These are phyloP conservation scores for Drusus annulatus DNA, from an alignment of 1,140 invertebrate genomes.

Conservation along the genomic window DNA sequence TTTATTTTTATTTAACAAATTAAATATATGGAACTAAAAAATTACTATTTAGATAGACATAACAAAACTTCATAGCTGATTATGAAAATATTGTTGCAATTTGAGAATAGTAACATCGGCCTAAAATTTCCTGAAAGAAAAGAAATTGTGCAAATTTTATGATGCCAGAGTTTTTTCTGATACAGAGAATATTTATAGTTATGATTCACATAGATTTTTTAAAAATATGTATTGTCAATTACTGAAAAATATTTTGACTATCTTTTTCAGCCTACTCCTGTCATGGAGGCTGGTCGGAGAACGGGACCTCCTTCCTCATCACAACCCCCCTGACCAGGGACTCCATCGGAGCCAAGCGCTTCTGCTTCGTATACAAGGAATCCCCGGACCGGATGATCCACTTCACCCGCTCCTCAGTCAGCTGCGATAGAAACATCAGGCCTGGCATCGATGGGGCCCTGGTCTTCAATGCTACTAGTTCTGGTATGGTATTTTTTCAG, in stretches of 20 bases:
- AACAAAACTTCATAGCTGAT: no score
- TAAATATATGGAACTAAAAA: no score
- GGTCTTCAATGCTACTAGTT: conserved; percentile 70
- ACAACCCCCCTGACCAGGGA: conserved; percentile 78
- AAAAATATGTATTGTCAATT: no score
- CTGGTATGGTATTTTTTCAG: conserved; percentile 62
- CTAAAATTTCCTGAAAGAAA: no score
- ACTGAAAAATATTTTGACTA: neutral
- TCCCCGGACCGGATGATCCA: conserved; percentile 65
- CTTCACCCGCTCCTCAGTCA: conserved; percentile 71
- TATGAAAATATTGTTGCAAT: no score
- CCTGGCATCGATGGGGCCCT: conserved; percentile 67
- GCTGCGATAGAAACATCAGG: conserved; percentile 71
- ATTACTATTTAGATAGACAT: no score
- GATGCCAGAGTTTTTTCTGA: no score
- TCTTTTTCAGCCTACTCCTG: conserved; percentile 81
- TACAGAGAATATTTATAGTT: no score
- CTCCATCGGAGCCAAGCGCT: conserved; percentile 72
- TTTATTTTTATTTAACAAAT: no score
- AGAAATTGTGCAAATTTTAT: no score
- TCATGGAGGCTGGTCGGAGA: conserved; percentile 84
- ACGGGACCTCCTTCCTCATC: conserved; percentile 83
- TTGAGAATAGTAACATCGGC: no score
- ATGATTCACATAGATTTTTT: no score
- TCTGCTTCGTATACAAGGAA: conserved; percentile 77